phyloP scores from a whole-genome alignment of 1,140 invertebrate genomes.

The Caenorhabditis brenneri region DNA sequence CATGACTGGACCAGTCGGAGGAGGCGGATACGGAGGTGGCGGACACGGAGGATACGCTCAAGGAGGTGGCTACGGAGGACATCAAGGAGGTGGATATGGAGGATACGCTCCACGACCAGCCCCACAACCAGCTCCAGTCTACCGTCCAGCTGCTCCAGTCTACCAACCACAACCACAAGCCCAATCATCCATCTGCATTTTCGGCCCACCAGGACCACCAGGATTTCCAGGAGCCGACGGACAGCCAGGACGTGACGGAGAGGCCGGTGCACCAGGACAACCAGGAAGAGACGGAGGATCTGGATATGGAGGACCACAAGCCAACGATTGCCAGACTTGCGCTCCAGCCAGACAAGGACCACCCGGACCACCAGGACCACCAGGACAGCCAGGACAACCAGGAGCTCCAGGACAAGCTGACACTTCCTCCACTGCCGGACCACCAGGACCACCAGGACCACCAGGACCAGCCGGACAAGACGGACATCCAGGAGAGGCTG shows the following conservation, averaged over 20 bases:
- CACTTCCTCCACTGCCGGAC: background rate
- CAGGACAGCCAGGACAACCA: conserved; percentile 10
- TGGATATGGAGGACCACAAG: background rate
- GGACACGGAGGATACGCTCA: background rate
- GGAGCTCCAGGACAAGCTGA: conserved; percentile 4
- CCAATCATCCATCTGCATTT: background rate
- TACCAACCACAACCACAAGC: background rate
- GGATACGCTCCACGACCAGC: background rate
- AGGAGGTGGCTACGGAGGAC: background rate
- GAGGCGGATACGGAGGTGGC: background rate
- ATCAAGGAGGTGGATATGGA: background rate
- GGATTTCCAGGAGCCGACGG: conserved; percentile 25
- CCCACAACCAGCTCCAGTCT: background rate
- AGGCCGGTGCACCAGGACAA: conserved; percentile 1
- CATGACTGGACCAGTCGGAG: conserved; percentile 1
- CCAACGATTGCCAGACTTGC: background rate
- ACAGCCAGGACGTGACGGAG: conserved; percentile 2
- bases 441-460: conserved; percentile 35
- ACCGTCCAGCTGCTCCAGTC: background rate
- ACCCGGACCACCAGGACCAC: conserved; percentile 23
- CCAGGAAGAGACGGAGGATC: background rate
- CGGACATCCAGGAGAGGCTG: conserved; percentile 8
- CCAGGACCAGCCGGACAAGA: conserved; percentile 6
- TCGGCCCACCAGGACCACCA: conserved; percentile 30
- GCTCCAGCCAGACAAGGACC: conserved; percentile 10